phyloP scores from a whole-genome alignment of 2,797 vertebrate species.

The Fringilla coelebs region DNA sequence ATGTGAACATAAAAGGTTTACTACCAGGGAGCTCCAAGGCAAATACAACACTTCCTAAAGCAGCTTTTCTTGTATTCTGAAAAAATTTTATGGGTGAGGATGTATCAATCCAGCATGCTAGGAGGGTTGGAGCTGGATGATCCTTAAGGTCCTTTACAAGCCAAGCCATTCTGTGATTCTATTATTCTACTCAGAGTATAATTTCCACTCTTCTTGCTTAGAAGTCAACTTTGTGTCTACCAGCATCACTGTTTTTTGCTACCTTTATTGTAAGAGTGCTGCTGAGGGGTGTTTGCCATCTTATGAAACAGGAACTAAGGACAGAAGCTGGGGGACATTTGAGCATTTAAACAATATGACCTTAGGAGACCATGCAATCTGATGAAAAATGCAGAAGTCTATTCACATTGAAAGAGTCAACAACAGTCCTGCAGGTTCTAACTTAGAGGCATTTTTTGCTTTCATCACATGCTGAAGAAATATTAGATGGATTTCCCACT shows the following conservation, averaged over 20 bases:
- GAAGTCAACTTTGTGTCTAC: background rate
- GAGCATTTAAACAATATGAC: background rate
- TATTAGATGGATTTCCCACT: background rate
- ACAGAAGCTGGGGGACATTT: background rate
- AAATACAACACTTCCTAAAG: background rate
- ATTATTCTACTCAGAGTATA: background rate
- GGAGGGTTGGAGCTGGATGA: background rate
- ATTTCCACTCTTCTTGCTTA: background rate
- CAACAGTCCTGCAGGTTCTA: background rate
- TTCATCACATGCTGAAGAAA: background rate
- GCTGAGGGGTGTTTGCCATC: background rate
- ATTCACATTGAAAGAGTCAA: background rate
- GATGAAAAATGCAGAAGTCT: background rate
- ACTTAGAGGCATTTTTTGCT: background rate
- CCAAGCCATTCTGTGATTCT: background rate
- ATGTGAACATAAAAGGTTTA: background rate
- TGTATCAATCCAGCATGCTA: background rate
- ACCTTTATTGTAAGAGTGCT: background rate
- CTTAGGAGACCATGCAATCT: fast-evolving
- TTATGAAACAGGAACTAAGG: background rate
- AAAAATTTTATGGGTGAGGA: background rate
- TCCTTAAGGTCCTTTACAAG: background rate
- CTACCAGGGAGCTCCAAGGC: background rate
- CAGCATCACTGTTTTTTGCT: fast-evolving
- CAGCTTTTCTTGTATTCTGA: background rate